Conservation (phyloP, 2,113 vertebrate genomes). For the Cromileptes altivelis region DNA sequence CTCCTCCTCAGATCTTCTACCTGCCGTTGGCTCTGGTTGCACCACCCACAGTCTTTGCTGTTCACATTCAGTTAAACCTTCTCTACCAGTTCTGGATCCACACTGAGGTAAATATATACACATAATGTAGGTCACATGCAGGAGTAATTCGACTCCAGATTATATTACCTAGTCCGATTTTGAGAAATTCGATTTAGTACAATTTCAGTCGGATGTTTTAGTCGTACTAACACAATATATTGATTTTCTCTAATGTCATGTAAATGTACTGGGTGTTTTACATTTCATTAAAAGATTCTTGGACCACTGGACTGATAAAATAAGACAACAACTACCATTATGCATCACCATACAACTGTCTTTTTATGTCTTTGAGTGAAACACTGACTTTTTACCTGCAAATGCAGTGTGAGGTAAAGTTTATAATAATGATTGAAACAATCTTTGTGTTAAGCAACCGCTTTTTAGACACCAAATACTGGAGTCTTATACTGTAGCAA, state of each 20-base stretch:
- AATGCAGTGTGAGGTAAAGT: neutral
- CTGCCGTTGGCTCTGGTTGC: conserved; percentile 91
- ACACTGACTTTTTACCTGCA: neutral
- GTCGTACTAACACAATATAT: too few relatives aligned
- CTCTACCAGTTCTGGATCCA: conserved; percentile 99
- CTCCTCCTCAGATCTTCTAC: conserved; percentile 89
- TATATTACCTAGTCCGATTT: too few relatives aligned
- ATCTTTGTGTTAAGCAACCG: neutral
- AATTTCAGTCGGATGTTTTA: too few relatives aligned
- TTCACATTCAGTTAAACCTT: conserved; percentile 94
- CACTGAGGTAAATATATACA: conserved; percentile 89
- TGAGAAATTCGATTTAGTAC: too few relatives aligned
- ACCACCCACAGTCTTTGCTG: conserved; percentile 91
- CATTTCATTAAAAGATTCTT: neutral
- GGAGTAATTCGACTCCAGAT: too few relatives aligned
- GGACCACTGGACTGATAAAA: neutral
- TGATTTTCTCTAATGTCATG: too few relatives aligned
- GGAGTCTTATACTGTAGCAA: neutral
- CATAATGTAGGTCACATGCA: neutral
- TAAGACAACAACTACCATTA: neutral
- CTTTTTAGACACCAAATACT: too few relatives aligned
- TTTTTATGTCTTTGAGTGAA: neutral
- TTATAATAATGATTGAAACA: neutral
- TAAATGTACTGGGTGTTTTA: neutral
- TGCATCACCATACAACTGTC: neutral